Evolutionary conservation across 2,888 invertebrate species (phyloP).

Genomic region (Hecatera dysodea): DNA sequence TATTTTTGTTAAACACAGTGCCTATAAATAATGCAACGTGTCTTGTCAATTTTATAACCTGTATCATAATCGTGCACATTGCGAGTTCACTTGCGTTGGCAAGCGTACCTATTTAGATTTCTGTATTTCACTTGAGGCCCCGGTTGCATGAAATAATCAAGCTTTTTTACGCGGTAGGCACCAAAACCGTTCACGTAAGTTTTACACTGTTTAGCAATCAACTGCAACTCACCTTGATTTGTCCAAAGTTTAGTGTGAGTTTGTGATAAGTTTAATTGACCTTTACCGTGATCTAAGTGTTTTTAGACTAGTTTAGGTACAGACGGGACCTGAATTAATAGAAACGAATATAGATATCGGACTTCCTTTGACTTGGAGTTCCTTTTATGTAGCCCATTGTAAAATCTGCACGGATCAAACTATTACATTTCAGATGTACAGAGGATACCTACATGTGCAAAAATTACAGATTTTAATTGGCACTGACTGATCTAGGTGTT

Average conservation of each 20-base stretch:
- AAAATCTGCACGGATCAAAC: not conserved
- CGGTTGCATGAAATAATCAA: not conserved
- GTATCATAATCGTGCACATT: constrained; percentile 19
- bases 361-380: too few relatives aligned
- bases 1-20: constrained; percentile 17
- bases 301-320: too few relatives aligned
- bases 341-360: too few relatives aligned
- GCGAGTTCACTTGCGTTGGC: constrained; percentile 40
- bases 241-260: not conserved
- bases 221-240: not conserved
- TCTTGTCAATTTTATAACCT: constrained; percentile 47
- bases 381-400: not conserved
- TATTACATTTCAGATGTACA: not conserved
- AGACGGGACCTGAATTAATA: too few relatives aligned
- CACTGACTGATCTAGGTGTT: not conserved
- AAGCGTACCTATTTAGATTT: not conserved
- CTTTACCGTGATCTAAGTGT: not conserved
- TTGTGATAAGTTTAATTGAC: not conserved
- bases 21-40: constrained; percentile 33
- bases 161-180: too few relatives aligned
- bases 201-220: not conserved
- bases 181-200: not conserved
- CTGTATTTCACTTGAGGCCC: not conserved
- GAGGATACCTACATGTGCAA: not conserved
- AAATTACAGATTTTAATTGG: not conserved